phyloP scores from a whole-genome alignment of 2,113 vertebrate species.

The Mus pahari region DNA sequence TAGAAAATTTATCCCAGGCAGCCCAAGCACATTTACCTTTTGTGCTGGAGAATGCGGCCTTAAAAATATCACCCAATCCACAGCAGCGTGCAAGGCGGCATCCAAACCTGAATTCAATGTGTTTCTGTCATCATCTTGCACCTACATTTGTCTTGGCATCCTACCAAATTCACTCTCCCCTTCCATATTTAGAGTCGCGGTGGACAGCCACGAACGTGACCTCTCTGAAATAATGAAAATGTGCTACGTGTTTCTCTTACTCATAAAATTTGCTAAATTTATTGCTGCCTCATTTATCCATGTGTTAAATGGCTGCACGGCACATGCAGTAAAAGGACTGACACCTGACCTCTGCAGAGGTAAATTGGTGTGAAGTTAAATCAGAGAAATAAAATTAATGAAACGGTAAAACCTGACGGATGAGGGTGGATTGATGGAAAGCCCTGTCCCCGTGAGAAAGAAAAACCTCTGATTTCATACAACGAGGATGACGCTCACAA shows the following conservation, averaged over 20 bases:
- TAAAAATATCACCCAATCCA: slow-evolving; percentile 82
- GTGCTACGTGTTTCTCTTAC: slow-evolving; percentile 75
- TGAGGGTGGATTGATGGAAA: slow-evolving; percentile 46
- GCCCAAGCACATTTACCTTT: slow-evolving; percentile 85
- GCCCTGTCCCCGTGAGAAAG: neutral
- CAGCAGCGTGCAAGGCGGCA: slow-evolving; percentile 73
- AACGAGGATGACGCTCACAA: neutral
- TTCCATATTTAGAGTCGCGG: slow-evolving; percentile 71
- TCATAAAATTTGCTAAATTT: slow-evolving; percentile 82
- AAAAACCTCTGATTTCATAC: neutral
- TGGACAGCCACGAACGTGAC: slow-evolving; percentile 62
- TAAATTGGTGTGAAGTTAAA: slow-evolving; percentile 74
- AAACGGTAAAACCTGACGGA: slow-evolving; percentile 69
- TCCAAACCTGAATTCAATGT: slow-evolving; percentile 71
- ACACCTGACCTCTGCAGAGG: slow-evolving; percentile 78
- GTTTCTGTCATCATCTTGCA: slow-evolving; percentile 75
- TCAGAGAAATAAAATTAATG: slow-evolving; percentile 76
- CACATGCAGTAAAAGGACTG: slow-evolving; percentile 75
- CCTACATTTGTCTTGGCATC: slow-evolving; percentile 71
- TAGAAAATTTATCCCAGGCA: slow-evolving; percentile 81
- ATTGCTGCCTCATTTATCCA: slow-evolving; percentile 81
- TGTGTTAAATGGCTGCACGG: slow-evolving; percentile 82
- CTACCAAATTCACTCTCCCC: slow-evolving; percentile 76
- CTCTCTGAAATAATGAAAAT: slow-evolving; percentile 77
- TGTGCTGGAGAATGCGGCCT: slow-evolving; percentile 82